Base-by-base conservation (phyloP, 2,113 vertebrate genomes). In the Dromaius novaehollandiae region DNA sequence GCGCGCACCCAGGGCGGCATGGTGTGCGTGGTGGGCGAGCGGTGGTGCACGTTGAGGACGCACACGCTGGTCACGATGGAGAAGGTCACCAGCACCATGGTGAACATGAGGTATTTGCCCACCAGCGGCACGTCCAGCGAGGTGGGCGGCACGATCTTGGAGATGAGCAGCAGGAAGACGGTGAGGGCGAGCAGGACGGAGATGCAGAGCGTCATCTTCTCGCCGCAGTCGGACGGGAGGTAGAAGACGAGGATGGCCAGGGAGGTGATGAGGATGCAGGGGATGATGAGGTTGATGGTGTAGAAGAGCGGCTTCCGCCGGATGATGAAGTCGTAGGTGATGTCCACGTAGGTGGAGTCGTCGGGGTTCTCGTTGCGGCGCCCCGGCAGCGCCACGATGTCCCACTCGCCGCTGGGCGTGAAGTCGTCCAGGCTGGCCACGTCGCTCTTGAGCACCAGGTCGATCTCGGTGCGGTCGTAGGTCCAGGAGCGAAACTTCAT, bases 61-160 rank as follows among this genome's bases (percentile, higher is more conserved):
- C 99, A 99, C 87, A 99, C 99, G 2, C 99, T 99, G 92, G 99
- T 99, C 94, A 99, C 99, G 1, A 99, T 99, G 91, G 99, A 99
- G 98, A 99, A 99, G 82, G 99, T 99, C 85, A 99, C 99, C 65
- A 99, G 98, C 51, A 99, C 99, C 99, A 99, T 99, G 95, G 99
- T 99, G 98, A 99, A 99, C 99, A 99, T 99, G 77, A 99, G 98
- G 95, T 99, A 99, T 95, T 99, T 99, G 90, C 99, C 99, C 75
- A 99, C 99, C 50, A 99, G 98, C 2, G 99, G 99, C 66, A 99
- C 99, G 1, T 99, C 99, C 42, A 99, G 98, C 1, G 99, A 99
- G 11, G 99, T 99, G 86, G 99, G 99, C 0, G 99, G 99, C 74
- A 99, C 99, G 0, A 99, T 99, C 97, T 99, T 99, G 95, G 99